Conservation (phyloP, 2,888 invertebrate genomes). For the Agapostemon virescens region DNA sequence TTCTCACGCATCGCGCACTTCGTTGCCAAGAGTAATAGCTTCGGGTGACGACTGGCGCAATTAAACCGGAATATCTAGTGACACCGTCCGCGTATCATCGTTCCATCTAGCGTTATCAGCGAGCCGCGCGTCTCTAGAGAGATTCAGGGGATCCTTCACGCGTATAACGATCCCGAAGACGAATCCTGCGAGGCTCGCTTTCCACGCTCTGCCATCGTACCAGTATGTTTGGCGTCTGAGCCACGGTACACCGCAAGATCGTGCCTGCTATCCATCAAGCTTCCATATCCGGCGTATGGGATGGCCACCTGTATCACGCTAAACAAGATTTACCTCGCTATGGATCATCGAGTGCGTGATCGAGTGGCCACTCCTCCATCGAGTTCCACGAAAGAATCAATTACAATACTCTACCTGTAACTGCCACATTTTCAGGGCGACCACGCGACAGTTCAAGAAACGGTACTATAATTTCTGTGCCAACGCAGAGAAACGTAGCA, state of each 20-base stretch:
- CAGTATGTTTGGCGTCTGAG: conserved; percentile 66
- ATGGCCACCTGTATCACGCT: conserved; percentile 67
- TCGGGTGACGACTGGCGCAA: background rate
- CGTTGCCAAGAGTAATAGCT: background rate
- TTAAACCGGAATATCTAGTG: conserved; percentile 22
- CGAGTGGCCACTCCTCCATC: conserved; percentile 42
- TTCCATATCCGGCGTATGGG: conserved; percentile 57
- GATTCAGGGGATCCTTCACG: conserved; percentile 14
- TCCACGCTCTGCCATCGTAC: conserved; percentile 51
- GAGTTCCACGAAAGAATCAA: conserved; percentile 60
- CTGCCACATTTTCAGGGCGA: too few relatives aligned
- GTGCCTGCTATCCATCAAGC: conserved; percentile 64
- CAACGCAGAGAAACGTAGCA: too few relatives aligned
- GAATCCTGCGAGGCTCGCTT: conserved; percentile 16
- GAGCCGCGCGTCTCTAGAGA: conserved; percentile 15
- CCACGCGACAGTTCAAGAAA: too few relatives aligned
- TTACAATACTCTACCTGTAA: too few relatives aligned
- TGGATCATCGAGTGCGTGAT: conserved; percentile 65
- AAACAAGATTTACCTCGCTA: conserved; percentile 65
- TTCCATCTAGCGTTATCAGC: conserved; percentile 25
- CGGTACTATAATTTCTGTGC: too few relatives aligned
- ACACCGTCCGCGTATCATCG: conserved; percentile 13
- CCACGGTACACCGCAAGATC: conserved; percentile 64
- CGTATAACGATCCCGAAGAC: conserved; percentile 37
- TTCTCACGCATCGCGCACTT: background rate